Evolutionary conservation across 2,888 invertebrate genomes (phyloP).

Genomic region (Pachycephus smyrnensis): DNA sequence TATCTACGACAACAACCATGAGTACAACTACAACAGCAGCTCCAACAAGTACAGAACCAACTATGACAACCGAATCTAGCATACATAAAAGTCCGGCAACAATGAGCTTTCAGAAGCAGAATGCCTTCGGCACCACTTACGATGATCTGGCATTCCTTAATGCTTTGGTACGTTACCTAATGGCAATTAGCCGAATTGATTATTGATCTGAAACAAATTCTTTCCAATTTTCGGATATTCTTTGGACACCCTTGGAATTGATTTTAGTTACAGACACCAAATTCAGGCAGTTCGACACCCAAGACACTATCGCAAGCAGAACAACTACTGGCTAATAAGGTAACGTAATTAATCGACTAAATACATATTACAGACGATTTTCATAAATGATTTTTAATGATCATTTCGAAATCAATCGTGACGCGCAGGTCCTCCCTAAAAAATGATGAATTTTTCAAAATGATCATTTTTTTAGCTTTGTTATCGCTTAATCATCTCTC

Average conservation of each 20-base stretch:
- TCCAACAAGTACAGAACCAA: conserved; percentile 15
- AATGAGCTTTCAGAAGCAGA: conserved; percentile 41
- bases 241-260: not conserved
- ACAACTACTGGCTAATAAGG: conserved; percentile 60
- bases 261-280: conserved; percentile 53
- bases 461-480: too few species aligned
- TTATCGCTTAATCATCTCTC: too few species aligned
- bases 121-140: conserved; percentile 58
- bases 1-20: conserved; percentile 30
- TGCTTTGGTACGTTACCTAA: conserved; percentile 69
- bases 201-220: conserved; percentile 7
- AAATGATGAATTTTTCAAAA: too few species aligned
- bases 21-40: conserved; percentile 33
- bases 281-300: conserved; percentile 34
- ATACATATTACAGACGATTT: too few species aligned
- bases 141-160: conserved; percentile 74
- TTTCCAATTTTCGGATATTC: not conserved
- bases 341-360: conserved; percentile 25
- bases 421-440: too few species aligned
- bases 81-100: conserved; percentile 8
- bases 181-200: not conserved
- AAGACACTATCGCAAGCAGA: conserved; percentile 60
- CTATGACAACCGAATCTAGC: not conserved
- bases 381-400: too few species aligned
- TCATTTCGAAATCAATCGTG: too few species aligned